Evolutionary conservation across 2,113 vertebrate species (phyloP), one percentile per base, ranked within the genome.

Genomic region (Conger conger): DNA sequence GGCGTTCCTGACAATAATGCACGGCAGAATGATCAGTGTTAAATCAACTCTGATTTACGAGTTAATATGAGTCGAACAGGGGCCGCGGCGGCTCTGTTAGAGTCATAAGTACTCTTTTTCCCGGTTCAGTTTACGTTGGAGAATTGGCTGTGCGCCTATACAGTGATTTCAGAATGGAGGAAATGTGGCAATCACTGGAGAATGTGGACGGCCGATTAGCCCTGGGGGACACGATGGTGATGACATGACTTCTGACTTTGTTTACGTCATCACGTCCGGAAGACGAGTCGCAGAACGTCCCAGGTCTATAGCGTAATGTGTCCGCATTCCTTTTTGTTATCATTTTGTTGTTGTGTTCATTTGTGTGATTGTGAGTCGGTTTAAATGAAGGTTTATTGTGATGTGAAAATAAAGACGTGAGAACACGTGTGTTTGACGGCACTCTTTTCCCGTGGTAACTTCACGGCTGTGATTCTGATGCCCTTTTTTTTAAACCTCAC

Each of bases 321-420:
- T 89, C 89, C 89, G 86, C 82, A 30, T 89, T 92, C 89, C 85
- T 90, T 83, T 91, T 86, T 85, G 84, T 87, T 85, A 20, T 53
- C 35, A 77, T 82, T 17, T 90, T 90, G 63, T 84, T n/a, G 88
- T 88, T 88, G 80, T 87, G 82, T 92, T 82, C n/a, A n/a, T n/a
- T 50, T 89, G 42, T 83, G 35, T 84, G 53, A 81, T 88, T 90
- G 87, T 89, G 87, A 20, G 85, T 83, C 83, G 79, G 86, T 90
- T 87, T 83, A 87, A 81, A 87, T 88, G 88, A 79, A 91, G 91
- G 87, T 91, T 89, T 86, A 50, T 36, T 89, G 84, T 84, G 73
- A 73, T 89, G 86, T 89, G 84, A 84, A 87, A 93, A 91, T 93
- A 93, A 94, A 93, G 40, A 85, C 37, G 20, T 76, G 18, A 45